Percentiles rank a stretch among this genome's conserved stretches.
These are phyloP conservation scores for Ectemnius lituratus DNA, from an alignment of 2,888 invertebrate species.

Conservation along the genomic window DNA sequence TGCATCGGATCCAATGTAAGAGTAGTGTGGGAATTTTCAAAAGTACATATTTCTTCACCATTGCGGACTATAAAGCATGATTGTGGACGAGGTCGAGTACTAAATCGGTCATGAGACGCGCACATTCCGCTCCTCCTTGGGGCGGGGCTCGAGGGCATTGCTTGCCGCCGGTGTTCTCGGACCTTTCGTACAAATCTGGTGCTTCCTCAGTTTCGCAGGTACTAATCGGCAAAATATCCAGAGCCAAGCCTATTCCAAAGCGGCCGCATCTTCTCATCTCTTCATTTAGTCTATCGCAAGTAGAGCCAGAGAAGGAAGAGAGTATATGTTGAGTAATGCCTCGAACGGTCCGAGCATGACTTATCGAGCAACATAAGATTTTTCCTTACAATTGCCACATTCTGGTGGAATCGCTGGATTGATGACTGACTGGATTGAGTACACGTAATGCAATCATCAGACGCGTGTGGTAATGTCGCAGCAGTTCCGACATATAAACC, in stretches of 20 bases:
- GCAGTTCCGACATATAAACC: conserved; percentile 80
- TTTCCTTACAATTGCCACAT: conserved; percentile 81
- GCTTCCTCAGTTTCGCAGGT: conserved; percentile 86
- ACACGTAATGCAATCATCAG: conserved; percentile 80
- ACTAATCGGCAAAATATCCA: conserved; percentile 86
- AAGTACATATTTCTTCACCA: neutral
- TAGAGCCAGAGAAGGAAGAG: neutral
- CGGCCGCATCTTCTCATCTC: conserved; percentile 83
- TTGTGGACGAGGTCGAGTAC: conserved; percentile 84
- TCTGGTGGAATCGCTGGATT: conserved; percentile 72
- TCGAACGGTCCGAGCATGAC: too few species aligned
- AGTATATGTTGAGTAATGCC: too few species aligned
- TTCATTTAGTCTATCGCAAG: conserved; percentile 79
- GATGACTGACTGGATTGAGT: conserved; percentile 79
- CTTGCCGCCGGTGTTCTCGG: conserved; percentile 69
- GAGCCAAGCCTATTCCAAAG: conserved; percentile 84
- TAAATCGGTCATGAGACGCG: conserved; percentile 84
- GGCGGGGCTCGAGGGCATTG: conserved; percentile 78
- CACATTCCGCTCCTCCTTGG: conserved; percentile 80
- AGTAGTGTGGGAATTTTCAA: conserved; percentile 21
- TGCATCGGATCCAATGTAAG: neutral
- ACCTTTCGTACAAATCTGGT: conserved; percentile 82
- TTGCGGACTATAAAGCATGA: conserved; percentile 78
- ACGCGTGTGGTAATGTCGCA: conserved; percentile 82
- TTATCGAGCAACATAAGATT: neutral